Evolutionary conservation across 1,140 invertebrate species (phyloP), one percentile per base, ranked within the genome.

Genomic region (Papilio xuthus): DNA sequence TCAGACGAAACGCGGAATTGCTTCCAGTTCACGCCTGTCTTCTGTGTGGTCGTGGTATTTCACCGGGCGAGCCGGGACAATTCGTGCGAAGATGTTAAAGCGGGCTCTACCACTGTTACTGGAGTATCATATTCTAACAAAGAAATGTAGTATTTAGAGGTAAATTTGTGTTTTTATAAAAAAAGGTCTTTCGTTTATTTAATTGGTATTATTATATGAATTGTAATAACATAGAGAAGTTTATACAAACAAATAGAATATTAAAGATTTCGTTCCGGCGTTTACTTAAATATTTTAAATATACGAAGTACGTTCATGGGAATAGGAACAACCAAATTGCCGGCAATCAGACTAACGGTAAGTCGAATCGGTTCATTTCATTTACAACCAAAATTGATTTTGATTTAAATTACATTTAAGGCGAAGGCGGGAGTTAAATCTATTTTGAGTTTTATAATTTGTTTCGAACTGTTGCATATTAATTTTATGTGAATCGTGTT

Each of bases 381-480:
- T 86, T 81, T 84, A 87, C 78, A 80, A 82, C 80, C 80, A 60
- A 85, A 86, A 83, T 83, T 81, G 79, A 82, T 85, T 84, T 83
- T 81, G 75, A 73, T 81, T 80, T 42, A 41, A 76, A 75, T 37
- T 37, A 42, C 50, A 20, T 78, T 87, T 87, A 87, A 87, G 84
- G 84, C 32, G 81, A 83, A 77, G 84, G 23, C 18, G 28, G 44
- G 72, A 53, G 72, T 28, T 28, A n/a, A 50, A 28, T 28, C 9
- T 47, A 73, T 73, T 15, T 32, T 53, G 13, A 32, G 26, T 67
- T 67, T 67, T 15, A 26, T 67, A 67, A 67, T 67, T 67, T 32
- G 12, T 67, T 67, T 32, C 26, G 32, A 67, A 28, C 60, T 28
- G 18, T 67, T 12, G 23, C 6, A 28, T 67, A 18, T 18, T 67